Evolutionary conservation across 2,888 invertebrate species (phyloP), one percentile per base, ranked within the genome.

Genomic region (Stenichneumon culpator): DNA sequence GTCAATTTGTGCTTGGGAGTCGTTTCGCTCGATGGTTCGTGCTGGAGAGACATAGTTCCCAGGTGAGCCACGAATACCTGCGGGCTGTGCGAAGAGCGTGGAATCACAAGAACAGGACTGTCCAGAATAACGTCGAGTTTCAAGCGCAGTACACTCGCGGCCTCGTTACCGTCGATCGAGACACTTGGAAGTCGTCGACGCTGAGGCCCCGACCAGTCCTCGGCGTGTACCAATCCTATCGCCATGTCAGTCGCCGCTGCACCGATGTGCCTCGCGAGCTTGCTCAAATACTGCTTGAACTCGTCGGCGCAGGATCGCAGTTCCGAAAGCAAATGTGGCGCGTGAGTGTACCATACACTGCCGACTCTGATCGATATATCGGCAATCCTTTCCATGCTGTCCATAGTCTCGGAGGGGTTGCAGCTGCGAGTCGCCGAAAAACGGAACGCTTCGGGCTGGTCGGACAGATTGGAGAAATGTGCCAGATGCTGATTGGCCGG

Each of bases 201-300:
- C 90, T 96, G 93, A 89, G 95, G 95, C 14, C 94, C 90, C 3
- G 91, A 84, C 93, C 94, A 93, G 57, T 94, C 94, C 0, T 96
- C 96, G 32, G 97, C 96, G 88, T 97, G 97, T 3, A 98, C 97
- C 82, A 99, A 95, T 0, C 98, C 98, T 84, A 97, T 96, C 32
- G 99, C 99, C 96, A 99, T 98, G 94, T 99, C 98, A 0, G 98
- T 97, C 50, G 99, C 99, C 77, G 98, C 99, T 78, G 97, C 96
- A 88, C 97, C 97, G 89, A 99, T 97, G 73, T 98, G 97, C 77
- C 97, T 95, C 16, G 98, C 98, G 87, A 98, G 95, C 93, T 97
- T 97, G 78, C 97, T 96, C 89, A 97, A 95, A 94, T 98, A 98
- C 93, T 98, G 97, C 93, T 97, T 97, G 94, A 99, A 98, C 94